phyloP scores from a whole-genome alignment of 2,888 invertebrate species.

The Brachylomia viminalis region DNA sequence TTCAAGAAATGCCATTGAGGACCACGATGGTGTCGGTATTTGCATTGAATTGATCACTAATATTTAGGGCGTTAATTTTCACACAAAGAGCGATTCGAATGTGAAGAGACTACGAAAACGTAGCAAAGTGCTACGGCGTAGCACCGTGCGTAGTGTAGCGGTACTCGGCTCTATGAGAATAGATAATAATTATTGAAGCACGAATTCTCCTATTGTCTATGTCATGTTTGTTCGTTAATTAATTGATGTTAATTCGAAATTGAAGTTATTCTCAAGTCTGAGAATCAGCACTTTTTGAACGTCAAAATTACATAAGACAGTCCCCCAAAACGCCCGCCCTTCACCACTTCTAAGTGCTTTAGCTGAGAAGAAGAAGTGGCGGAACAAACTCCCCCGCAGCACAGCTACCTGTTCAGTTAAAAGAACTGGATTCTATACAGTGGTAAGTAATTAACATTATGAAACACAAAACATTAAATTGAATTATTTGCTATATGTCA shows the following conservation, averaged over 20 bases:
- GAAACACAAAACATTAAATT: too few species aligned
- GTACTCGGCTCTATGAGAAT: background rate
- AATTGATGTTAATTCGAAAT: background rate
- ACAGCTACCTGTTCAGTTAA: too few species aligned
- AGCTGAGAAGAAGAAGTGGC: too few species aligned
- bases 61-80: background rate
- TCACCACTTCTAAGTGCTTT: too few species aligned
- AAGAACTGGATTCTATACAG: too few species aligned
- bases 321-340: too few species aligned
- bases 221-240: background rate
- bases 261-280: background rate
- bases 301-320: too few species aligned
- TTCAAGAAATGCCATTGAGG: background rate
- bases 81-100: background rate
- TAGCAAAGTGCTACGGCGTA: conserved; percentile 36
- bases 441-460: too few species aligned
- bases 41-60: background rate
- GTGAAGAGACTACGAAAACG: background rate
- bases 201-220: background rate
- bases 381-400: too few species aligned
- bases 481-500: too few species aligned
- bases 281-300: too few species aligned
- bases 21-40: background rate
- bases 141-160: background rate
- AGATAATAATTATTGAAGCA: background rate